Evolutionary conservation across 2,113 vertebrate genomes (phyloP), one percentile per base, ranked within the genome.

Genomic region (Daubentonia madagascariensis): DNA sequence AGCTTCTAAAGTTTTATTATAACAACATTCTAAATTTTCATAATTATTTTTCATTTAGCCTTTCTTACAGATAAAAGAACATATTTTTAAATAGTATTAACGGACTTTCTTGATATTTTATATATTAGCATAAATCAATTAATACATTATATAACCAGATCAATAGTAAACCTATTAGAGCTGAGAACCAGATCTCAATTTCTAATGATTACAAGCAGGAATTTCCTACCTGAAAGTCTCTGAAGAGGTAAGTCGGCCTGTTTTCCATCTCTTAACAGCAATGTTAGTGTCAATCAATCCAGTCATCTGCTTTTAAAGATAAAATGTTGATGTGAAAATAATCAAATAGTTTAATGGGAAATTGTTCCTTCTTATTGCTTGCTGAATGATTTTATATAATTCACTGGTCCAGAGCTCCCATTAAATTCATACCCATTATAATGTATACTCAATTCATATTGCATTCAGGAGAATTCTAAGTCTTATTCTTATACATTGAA

Each of bases 251-350:
- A 87, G 1, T 6, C 1, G 37, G 20, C 6, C 54, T 52, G 6
- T 54, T 90, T 94, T 70, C 37, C 12, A 80, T 28, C 6, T 88
- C 72, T 70, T 91, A 72, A 16, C 10, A 85, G 12, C 0, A 37
- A 52, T 73, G 5, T 92, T 40, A 79, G 16, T 6, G 8, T 28
- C 16, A 89, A 16, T 72, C 30, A 78, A 84, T 57, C 0, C 32
- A 81, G 52, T 75, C 17, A 93, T 28, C 35, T 18, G 92, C 6
- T 90, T 90, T 90, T 89, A 75, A 78, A 79, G 43, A 63, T 65
- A 95, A 97, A 97, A 40, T 85, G 52, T 59, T 94, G 50, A 81
- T 20, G 50, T 40, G 22, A 72, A 86, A 81, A 85, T 80, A 84
- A 89, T 89, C 17, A 23, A 84, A 67, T 81, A 65, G 32, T 52